Evolutionary conservation across 30 jellyfish, hydroid and myxozoan species (phyloP).

Genomic region (Mastigias papua): DNA sequence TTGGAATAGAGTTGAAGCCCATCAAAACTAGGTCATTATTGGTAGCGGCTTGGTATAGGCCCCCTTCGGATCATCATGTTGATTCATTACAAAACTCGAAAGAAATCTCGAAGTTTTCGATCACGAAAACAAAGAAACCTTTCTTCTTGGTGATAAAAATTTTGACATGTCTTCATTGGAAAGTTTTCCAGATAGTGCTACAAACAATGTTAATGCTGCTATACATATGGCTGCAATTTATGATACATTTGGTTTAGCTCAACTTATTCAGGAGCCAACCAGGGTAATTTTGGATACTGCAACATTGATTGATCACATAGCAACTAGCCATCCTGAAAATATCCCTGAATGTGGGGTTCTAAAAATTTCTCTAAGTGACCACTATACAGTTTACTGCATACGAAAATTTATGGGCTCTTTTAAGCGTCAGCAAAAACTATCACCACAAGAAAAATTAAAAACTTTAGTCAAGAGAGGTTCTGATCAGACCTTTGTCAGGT

Average conservation of each 20-base stretch:
- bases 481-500: not conserved
- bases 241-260: slow-evolving; percentile 55
- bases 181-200: slow-evolving; percentile 32
- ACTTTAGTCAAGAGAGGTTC: slow-evolving; percentile 14
- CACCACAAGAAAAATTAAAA: slow-evolving; percentile 45
- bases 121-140: slow-evolving; percentile 33
- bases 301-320: slow-evolving; percentile 23
- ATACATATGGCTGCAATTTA: slow-evolving; percentile 57
- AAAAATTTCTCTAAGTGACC: slow-evolving; percentile 40
- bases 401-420: slow-evolving; percentile 45
- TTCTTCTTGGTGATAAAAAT: slow-evolving; percentile 42
- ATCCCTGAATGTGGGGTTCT: slow-evolving; percentile 50
- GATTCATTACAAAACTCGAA: not conserved
- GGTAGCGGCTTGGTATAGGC: not conserved
- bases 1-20: not conserved
- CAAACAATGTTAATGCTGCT: slow-evolving; percentile 44
- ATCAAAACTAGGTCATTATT: not conserved
- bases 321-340: slow-evolving; percentile 33
- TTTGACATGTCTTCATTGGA: slow-evolving; percentile 39
- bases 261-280: slow-evolving; percentile 56
- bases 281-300: slow-evolving; percentile 52
- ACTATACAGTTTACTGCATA: slow-evolving; percentile 43
- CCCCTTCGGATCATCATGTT: not conserved
- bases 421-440: slow-evolving; percentile 49
- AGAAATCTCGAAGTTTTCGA: slow-evolving; percentile 12